phyloP scores from a whole-genome alignment of 2,797 vertebrate species.

The Poecile montanus region DNA sequence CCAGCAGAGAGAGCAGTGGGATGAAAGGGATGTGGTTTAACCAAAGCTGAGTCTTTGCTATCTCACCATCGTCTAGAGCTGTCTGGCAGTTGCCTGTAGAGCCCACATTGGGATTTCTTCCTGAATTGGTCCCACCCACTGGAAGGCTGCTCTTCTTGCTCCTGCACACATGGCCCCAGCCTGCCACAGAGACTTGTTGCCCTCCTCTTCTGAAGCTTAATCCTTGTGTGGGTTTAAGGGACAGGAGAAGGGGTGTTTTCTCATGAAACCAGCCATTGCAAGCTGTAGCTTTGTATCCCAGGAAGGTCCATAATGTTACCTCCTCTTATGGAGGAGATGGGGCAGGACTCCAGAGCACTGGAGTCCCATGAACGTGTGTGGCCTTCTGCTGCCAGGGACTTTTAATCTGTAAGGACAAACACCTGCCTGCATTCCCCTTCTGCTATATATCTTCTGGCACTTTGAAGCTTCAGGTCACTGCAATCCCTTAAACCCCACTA shows the following conservation, averaged over 20 bases:
- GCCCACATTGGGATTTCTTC: not conserved
- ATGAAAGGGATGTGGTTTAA: not conserved
- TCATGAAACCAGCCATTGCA: not conserved
- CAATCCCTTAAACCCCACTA: not conserved
- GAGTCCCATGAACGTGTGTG: accelerated
- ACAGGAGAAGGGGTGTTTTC: not conserved
- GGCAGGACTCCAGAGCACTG: not conserved
- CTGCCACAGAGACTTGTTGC: not conserved
- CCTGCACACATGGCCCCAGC: not conserved
- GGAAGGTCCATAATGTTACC: not conserved
- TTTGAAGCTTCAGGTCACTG: not conserved
- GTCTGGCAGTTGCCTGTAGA: not conserved
- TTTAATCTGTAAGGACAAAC: not conserved
- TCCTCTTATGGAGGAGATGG: not conserved
- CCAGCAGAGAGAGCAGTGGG: not conserved
- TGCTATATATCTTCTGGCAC: not conserved
- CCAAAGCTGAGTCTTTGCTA: not conserved
- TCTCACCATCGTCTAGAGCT: not conserved
- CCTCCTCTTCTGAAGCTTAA: not conserved
- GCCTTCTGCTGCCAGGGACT: not conserved
- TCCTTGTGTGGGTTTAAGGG: not conserved
- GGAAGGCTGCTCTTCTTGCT: not conserved
- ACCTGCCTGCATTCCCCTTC: not conserved
- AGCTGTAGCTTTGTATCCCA: not conserved
- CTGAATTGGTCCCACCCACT: not conserved